phyloP scores from a whole-genome alignment of 2,888 invertebrate species.

The Celastrina argiolus region DNA sequence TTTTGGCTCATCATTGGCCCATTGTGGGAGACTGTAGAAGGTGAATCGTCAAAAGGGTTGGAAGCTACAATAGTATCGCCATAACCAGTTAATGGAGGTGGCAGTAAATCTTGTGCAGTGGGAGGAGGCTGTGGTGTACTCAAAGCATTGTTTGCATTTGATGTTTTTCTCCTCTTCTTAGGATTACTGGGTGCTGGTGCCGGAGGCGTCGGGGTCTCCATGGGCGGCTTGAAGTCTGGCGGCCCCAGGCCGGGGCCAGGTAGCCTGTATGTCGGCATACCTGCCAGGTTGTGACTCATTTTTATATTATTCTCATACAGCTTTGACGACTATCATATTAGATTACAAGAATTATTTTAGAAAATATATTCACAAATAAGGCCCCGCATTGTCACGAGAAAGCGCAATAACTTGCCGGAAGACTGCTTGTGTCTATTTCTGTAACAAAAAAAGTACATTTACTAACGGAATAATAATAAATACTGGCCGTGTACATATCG shows the following conservation, averaged over 20 bases:
- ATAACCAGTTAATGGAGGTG: conserved; percentile 92
- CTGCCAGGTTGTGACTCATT: conserved; percentile 89
- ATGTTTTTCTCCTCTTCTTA: conserved; percentile 91
- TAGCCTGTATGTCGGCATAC: conserved; percentile 88
- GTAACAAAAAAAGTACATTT: conserved; percentile 59
- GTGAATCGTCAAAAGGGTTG: conserved; percentile 96
- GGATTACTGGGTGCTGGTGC: conserved; percentile 89
- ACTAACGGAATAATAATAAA: conserved; percentile 21
- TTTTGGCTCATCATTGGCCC: conserved; percentile 81
- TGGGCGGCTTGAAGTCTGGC: conserved; percentile 85
- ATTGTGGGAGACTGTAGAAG: conserved; percentile 79
- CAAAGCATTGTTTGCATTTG: conserved; percentile 81
- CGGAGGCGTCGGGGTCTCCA: conserved; percentile 83
- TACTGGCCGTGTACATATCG: not conserved
- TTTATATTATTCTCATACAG: conserved; percentile 58
- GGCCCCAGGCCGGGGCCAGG: conserved; percentile 84
- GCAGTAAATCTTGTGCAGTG: conserved; percentile 86
- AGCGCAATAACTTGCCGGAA: conserved; percentile 62
- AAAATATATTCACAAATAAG: conserved; percentile 53
- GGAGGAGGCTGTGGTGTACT: conserved; percentile 84
- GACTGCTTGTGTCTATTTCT: conserved; percentile 69
- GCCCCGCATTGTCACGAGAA: conserved; percentile 65
- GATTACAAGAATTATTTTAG: conserved; percentile 44
- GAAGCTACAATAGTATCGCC: conserved; percentile 96
- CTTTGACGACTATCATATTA: conserved; percentile 61